phyloP scores from a whole-genome alignment of 2,888 invertebrate genomes.

The Oxyteleia sp. region DNA sequence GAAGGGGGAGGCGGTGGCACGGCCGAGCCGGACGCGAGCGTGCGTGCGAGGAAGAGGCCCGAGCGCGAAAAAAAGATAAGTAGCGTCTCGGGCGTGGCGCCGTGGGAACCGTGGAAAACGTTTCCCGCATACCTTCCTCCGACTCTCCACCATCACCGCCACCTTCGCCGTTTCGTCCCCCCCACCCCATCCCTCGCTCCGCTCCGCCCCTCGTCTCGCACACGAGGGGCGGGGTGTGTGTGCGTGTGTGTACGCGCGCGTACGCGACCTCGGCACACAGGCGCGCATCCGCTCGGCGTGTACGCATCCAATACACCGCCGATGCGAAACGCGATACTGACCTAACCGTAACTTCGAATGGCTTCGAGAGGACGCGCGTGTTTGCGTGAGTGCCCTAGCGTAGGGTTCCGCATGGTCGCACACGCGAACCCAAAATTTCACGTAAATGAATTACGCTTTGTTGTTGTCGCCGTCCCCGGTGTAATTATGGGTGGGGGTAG shows the following conservation, averaged over 20 bases:
- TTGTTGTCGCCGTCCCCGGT: too few species aligned
- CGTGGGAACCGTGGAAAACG: too few species aligned
- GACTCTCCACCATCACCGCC: slow-evolving; percentile 60
- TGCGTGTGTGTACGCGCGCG: slow-evolving; percentile 19
- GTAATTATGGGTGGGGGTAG: too few species aligned
- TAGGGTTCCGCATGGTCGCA: not conserved
- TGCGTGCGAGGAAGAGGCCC: too few species aligned
- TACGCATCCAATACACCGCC: slow-evolving; percentile 54
- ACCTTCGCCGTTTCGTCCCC: slow-evolving; percentile 65
- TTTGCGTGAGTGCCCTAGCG: slow-evolving; percentile 47
- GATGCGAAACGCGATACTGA: slow-evolving; percentile 73
- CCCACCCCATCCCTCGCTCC: slow-evolving; percentile 46
- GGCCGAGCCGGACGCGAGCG: too few species aligned
- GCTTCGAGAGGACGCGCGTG: slow-evolving; percentile 59
- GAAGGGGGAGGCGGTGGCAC: too few species aligned
- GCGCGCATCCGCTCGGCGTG: slow-evolving; percentile 18
- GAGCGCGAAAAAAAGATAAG: too few species aligned
- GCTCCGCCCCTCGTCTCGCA: too few species aligned
- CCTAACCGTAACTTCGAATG: slow-evolving; percentile 71
- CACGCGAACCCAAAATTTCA: not conserved
- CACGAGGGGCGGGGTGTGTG: slow-evolving; percentile 23
- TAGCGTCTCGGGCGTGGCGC: too few species aligned
- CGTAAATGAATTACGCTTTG: not conserved
- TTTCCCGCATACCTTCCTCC: too few species aligned
- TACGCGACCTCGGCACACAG: slow-evolving; percentile 46